Evolutionary conservation across 2,113 vertebrate species (phyloP).

Genomic region (Acrocephalus arundinaceus): DNA sequence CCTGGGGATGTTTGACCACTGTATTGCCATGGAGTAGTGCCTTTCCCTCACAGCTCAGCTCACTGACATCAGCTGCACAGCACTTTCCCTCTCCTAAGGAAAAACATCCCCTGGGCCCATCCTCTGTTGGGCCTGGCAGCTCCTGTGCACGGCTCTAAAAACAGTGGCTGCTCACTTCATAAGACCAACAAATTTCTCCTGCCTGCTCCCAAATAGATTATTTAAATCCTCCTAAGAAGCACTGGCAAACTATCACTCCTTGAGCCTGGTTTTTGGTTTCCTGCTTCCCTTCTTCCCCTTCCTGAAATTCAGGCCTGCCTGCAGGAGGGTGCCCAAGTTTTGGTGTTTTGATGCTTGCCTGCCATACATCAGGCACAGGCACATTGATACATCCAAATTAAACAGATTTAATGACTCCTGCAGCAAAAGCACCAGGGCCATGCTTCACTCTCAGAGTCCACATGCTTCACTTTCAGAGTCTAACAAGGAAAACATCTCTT

Average conservation of each 20-base stretch:
- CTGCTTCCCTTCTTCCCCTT: not conserved
- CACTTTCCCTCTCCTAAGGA: not conserved
- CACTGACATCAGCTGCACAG: not conserved
- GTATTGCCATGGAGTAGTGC: not conserved
- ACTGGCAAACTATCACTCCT: not conserved
- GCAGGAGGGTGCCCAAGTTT: not conserved
- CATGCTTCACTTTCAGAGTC: not conserved
- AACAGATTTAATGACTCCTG: not conserved
- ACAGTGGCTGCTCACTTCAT: not conserved
- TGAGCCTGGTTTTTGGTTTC: not conserved
- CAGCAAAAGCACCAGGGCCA: not conserved
- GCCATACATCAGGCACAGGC: not conserved
- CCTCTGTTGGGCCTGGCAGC: not conserved
- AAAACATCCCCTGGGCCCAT: not conserved
- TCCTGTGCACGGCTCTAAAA: not conserved
- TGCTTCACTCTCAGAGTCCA: fast-evolving
- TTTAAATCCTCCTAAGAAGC: not conserved
- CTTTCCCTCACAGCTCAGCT: not conserved
- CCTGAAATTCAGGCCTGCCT: not conserved
- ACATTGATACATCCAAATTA: not conserved
- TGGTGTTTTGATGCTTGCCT: not conserved
- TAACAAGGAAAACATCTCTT: not conserved
- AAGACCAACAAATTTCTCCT: not conserved
- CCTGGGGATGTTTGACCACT: not conserved
- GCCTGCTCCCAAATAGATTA: not conserved